Percentiles rank a stretch among this genome's conserved stretches.
Evolutionary conservation across 2,113 vertebrate genomes (phyloP).

Genomic region (Crotalus viridis): DNA sequence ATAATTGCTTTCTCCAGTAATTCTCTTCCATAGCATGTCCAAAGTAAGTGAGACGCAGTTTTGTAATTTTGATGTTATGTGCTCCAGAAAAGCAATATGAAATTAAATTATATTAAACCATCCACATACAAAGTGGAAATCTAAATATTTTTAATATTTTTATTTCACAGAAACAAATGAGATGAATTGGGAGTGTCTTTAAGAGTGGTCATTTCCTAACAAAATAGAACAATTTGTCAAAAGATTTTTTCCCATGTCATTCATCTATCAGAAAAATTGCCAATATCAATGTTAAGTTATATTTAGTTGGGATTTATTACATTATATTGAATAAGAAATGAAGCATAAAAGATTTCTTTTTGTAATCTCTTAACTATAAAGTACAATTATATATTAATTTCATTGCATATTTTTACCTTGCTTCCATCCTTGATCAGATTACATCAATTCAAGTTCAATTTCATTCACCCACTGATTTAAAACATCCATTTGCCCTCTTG

Average conservation of each 20-base stretch:
- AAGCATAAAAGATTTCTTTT: neutral
- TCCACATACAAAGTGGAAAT: constrained; percentile 42
- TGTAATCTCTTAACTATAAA: neutral
- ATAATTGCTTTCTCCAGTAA: neutral
- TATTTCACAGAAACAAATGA: constrained; percentile 25
- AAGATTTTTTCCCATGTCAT: constrained; percentile 24
- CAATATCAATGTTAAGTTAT: fast-evolving
- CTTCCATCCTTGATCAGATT: neutral
- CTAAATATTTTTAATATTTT: constrained; percentile 33
- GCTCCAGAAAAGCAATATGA: constrained; percentile 27
- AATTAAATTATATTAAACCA: constrained; percentile 16
- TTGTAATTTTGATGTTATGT: neutral
- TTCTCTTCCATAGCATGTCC: neutral
- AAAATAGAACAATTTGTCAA: constrained; percentile 8
- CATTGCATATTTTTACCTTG: neutral
- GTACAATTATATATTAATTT: fast-evolving
- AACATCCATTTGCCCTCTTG: neutral
- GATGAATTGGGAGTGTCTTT: constrained; percentile 21
- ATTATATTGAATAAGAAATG: constrained; percentile 5
- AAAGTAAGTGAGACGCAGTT: neutral
- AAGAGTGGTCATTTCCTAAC: constrained; percentile 26
- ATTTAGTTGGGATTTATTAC: neutral
- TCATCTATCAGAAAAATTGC: neutral
- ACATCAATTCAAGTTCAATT: neutral
- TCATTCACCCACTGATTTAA: neutral